These are phyloP conservation scores for Bombylius major DNA, from an alignment of 2,888 invertebrate genomes.

Conservation along the genomic window DNA sequence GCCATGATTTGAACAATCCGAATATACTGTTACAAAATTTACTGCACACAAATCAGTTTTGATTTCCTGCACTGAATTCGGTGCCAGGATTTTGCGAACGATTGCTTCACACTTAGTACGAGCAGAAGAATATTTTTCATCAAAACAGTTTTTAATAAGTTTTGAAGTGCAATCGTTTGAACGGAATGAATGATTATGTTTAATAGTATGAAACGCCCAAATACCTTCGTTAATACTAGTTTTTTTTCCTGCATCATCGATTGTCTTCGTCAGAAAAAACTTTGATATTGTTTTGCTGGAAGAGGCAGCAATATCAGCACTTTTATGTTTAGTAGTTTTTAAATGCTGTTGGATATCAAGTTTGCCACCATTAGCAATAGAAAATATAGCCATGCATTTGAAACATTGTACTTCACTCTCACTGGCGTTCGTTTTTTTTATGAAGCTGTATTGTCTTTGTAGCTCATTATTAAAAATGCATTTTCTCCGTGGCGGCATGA, in stretches of 20 bases:
- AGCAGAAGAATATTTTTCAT: slow-evolving; percentile 7
- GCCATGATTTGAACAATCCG: slow-evolving; percentile 11
- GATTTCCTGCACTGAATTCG: no score
- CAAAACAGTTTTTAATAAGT: not conserved
- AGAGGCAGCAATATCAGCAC: not conserved
- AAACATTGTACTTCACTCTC: not conserved
- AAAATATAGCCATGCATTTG: not conserved
- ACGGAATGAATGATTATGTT: not conserved
- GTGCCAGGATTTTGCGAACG: not conserved
- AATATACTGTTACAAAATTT: slow-evolving; percentile 5
- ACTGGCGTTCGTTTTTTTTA: not conserved
- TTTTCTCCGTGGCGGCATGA: not conserved
- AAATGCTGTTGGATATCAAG: not conserved
- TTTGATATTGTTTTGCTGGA: not conserved
- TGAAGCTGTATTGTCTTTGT: not conserved
- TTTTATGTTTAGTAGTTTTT: not conserved
- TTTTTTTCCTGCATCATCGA: not conserved
- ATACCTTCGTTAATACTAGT: not conserved
- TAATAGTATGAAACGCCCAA: not conserved
- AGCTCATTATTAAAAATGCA: not conserved
- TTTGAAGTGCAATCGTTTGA: not conserved
- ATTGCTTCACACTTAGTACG: slow-evolving; percentile 8
- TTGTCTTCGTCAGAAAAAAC: not conserved
- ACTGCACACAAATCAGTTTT: not conserved
- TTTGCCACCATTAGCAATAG: not conserved